Evolutionary conservation across 2,797 vertebrate species (phyloP).

Genomic region (Ciconia nigra): DNA sequence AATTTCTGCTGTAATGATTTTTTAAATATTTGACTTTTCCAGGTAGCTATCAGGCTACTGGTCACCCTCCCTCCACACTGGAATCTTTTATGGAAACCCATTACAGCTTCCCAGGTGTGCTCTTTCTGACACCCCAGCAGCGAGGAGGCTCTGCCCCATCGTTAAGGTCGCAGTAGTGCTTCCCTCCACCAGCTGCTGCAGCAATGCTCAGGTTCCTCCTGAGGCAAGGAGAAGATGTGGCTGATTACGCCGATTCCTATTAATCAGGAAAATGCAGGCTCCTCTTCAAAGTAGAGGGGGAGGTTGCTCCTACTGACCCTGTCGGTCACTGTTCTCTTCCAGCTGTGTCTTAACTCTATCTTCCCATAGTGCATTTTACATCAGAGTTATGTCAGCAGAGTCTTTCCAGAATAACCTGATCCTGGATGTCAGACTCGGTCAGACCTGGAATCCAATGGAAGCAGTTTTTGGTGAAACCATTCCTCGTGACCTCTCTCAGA

Average conservation of each 20-base stretch:
- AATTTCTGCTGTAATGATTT: not conserved
- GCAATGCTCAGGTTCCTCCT: not conserved
- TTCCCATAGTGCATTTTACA: not conserved
- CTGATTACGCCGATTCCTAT: not conserved
- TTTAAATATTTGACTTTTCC: not conserved
- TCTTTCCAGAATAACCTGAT: not conserved
- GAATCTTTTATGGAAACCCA: not conserved
- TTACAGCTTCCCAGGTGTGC: not conserved
- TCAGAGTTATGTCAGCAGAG: not conserved
- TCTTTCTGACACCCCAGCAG: not conserved
- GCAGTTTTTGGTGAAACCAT: not conserved
- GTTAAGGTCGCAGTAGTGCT: not conserved
- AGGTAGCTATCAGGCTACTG: not conserved
- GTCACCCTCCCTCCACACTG: not conserved
- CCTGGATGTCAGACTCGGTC: not conserved
- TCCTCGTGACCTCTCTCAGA: not conserved
- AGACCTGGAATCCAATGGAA: not conserved
- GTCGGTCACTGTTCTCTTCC: not conserved
- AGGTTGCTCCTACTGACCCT: fast-evolving
- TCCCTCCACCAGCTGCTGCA: not conserved
- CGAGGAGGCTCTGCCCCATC: not conserved
- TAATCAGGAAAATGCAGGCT: not conserved
- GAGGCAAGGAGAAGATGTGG: not conserved
- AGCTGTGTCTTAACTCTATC: not conserved
- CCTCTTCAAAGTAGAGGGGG: not conserved